phyloP scores from a whole-genome alignment of 2,888 invertebrate genomes.

The Clistopyga incitator region DNA sequence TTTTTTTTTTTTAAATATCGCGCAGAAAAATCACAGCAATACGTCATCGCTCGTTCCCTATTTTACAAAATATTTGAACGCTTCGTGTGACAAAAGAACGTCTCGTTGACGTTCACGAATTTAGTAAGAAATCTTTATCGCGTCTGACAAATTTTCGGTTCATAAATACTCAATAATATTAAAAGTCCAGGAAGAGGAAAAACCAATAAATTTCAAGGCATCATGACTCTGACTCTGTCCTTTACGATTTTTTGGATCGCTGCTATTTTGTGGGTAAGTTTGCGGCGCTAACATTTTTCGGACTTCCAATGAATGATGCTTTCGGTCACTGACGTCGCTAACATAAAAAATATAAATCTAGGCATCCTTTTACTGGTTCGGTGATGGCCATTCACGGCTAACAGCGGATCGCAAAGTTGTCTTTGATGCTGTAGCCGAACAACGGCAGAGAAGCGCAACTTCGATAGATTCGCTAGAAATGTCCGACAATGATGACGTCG shows the following conservation, averaged over 20 bases:
- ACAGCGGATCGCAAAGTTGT: conserved; percentile 52
- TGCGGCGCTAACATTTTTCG: background rate
- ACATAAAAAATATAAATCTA: conserved; percentile 44
- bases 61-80: conserved; percentile 47
- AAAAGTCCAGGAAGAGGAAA: conserved; percentile 80
- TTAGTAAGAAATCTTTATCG: conserved; percentile 44
- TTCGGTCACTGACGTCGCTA: background rate
- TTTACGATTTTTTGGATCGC: conserved; percentile 72
- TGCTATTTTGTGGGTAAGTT: conserved; percentile 74
- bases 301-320: background rate
- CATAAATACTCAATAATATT: conserved; percentile 71
- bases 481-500: conserved; percentile 72
- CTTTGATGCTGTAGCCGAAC: conserved; percentile 58
- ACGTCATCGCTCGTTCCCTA: conserved; percentile 29
- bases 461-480: conserved; percentile 76
- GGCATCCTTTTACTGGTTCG: conserved; percentile 70
- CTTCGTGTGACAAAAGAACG: conserved; percentile 62
- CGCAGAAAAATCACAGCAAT: conserved; percentile 24
- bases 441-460: conserved; percentile 71
- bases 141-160: conserved; percentile 59
- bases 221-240: conserved; percentile 67
- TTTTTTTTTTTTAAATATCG: background rate
- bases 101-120: conserved; percentile 48
- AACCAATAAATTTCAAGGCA: conserved; percentile 45
- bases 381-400: conserved; percentile 31